Base-by-base conservation (phyloP, 2,113 vertebrate species). In the Megaptera novaeangliae region DNA sequence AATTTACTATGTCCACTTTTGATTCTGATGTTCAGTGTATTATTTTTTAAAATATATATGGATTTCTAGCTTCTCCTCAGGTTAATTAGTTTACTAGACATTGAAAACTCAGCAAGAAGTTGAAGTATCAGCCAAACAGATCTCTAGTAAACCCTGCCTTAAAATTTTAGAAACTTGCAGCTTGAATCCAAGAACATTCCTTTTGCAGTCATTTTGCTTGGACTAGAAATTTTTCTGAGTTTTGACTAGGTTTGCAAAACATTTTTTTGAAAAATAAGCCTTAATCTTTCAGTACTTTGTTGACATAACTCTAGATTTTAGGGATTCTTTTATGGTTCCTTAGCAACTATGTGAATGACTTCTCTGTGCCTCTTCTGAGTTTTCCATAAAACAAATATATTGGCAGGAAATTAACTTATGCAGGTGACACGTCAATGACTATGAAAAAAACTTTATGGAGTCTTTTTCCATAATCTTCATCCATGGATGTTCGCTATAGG, bases 151-250 rank as follows among this genome's bases (percentile, higher is more conserved):
- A 88, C n/a, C 18, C 46, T 88, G 36, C 29, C 57, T 91, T 93
- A 52, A 77, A 63, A 81, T 75, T 96, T 84, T 46, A 66, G 46
- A 94, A 34, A 59, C 52, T 49, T 82, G 23, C 57, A 71, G 4
- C 71, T 81, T 46, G 66, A 97, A 95, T 96, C 77, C 39, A 96
- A 39, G 69, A 93, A 97, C 55, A 96, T 85, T 82, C 82, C 66
- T 85, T 97, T 88, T 95, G 55, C 17, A 97, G 17, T 97, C 1
- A 41, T 96, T 96, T 92, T 85, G 34, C 77, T 96, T 96, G 41
- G 34, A 88, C 91, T 88, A 82, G 78, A 96, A 96, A 66, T 23
- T 69, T 82, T 95, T 96, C 87, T 97, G 75, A 85, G 64, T 96
- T 96, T 97, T 94, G n/a, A 91, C 63, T 88, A 80, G 83, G 46